Percentiles rank a stretch among this genome's conserved stretches.
Evolutionary conservation across 2,797 vertebrate genomes (phyloP).

Genomic region (Oreortyx pictus): DNA sequence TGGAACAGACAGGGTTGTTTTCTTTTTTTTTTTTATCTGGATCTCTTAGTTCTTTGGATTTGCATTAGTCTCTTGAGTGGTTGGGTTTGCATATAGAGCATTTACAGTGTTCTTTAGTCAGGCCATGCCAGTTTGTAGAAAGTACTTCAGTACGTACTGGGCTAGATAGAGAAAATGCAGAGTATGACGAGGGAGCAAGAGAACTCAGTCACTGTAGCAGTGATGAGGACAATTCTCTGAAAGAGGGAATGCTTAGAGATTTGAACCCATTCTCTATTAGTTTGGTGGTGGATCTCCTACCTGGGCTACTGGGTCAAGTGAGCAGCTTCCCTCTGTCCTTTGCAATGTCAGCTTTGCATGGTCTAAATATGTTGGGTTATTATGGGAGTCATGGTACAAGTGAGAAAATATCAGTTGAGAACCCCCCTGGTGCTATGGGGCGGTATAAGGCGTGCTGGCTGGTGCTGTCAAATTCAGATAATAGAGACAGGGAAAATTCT

Average conservation of each 20-base stretch:
- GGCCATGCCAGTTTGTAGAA: not conserved
- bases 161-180: not conserved
- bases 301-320: not conserved
- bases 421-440: not conserved
- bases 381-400: not conserved
- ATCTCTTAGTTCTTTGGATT: not conserved
- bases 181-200: not conserved
- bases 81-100: not conserved
- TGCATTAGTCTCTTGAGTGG: not conserved
- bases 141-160: not conserved
- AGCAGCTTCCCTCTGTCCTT: not conserved
- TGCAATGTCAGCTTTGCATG: not conserved
- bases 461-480: not conserved
- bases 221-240: not conserved
- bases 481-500: not conserved
- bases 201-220: not conserved
- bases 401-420: not conserved
- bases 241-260: not conserved
- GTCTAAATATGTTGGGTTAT: not conserved
- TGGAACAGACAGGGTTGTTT: not conserved
- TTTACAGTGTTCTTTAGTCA: not conserved
- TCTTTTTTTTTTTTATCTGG: not conserved
- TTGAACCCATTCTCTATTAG: not conserved
- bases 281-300: not conserved
- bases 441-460: not conserved